phyloP scores from a whole-genome alignment of 1,140 invertebrate species.

The Drosophila novamexicana region DNA sequence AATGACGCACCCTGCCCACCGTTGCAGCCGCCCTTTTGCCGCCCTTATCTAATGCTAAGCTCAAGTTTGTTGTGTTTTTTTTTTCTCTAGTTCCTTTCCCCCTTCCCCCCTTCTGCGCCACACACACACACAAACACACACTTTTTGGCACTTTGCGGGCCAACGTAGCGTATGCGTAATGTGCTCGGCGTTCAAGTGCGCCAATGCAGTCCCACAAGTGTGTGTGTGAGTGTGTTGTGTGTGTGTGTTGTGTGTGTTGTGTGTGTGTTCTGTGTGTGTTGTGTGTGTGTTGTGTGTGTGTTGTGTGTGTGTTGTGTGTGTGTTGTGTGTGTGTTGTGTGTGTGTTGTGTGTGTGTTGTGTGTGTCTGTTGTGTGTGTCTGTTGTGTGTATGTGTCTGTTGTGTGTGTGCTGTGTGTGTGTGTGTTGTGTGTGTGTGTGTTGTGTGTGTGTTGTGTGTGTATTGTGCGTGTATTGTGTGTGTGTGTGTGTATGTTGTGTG shows the following conservation, averaged over 20 bases:
- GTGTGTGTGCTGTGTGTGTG: too few species aligned
- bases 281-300: not conserved
- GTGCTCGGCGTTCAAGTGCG: conserved; percentile 67
- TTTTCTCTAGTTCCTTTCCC: not conserved
- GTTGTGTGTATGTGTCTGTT: not conserved
- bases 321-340: too few species aligned
- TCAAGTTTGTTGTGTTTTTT: conserved; percentile 16
- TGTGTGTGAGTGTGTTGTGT: conserved; percentile 3
- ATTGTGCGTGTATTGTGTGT: not conserved
- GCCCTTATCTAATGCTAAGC: conserved; percentile 37
- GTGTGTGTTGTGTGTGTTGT: not conserved
- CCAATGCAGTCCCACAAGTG: conserved; percentile 56
- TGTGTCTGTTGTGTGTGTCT: not conserved
- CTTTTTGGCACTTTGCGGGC: conserved; percentile 46
- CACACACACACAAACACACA: too few species aligned
- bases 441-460: not conserved
- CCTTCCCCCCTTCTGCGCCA: not conserved
- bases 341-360: too few species aligned
- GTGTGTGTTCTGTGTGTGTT: too few species aligned
- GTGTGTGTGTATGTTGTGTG: not conserved
- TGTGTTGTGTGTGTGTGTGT: too few species aligned
- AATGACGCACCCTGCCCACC: conserved; percentile 39
- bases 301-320: too few species aligned
- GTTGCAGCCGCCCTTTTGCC: not conserved
- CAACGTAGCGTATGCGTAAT: conserved; percentile 77